These are phyloP conservation scores for Trisateles emortualis DNA, from an alignment of 2,888 invertebrate species.

Conservation along the genomic window DNA sequence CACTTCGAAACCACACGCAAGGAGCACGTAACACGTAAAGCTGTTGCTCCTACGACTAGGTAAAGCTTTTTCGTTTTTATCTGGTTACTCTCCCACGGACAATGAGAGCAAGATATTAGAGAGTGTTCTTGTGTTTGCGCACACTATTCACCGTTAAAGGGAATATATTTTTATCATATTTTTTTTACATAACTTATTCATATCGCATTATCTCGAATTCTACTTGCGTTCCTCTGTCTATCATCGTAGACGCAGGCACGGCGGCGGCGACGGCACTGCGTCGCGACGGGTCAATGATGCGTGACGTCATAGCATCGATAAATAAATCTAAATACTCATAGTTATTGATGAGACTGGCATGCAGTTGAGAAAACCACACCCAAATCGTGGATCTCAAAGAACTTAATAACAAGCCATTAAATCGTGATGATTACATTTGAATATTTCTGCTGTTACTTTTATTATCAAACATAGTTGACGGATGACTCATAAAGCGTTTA, in stretches of 20 bases:
- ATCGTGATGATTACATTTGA: conserved; percentile 9
- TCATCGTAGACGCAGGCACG: conserved; percentile 52
- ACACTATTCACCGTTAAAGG: no score
- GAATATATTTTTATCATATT: no score
- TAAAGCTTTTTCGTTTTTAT: no score
- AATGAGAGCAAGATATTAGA: no score
- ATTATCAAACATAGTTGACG: background rate
- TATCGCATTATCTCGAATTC: conserved; percentile 7
- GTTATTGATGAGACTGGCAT: conserved; percentile 53
- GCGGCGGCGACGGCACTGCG: conserved; percentile 26
- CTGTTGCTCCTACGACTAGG: no score
- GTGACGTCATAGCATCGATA: conserved; percentile 72
- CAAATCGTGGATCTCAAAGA: conserved; percentile 45
- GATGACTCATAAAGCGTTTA: background rate
- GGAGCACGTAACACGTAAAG: no score
- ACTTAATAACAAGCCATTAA: conserved; percentile 24
- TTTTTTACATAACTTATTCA: background rate
- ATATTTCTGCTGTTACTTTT: conserved; percentile 7
- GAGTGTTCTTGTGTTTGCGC: no score
- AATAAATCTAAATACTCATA: conserved; percentile 58
- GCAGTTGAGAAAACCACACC: conserved; percentile 58
- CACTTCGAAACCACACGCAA: no score
- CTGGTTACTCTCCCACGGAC: no score
- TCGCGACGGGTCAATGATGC: conserved; percentile 75
- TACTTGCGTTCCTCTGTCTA: conserved; percentile 31